Base-by-base conservation (phyloP, 2,113 vertebrate genomes). In the Sorex araneus region DNA sequence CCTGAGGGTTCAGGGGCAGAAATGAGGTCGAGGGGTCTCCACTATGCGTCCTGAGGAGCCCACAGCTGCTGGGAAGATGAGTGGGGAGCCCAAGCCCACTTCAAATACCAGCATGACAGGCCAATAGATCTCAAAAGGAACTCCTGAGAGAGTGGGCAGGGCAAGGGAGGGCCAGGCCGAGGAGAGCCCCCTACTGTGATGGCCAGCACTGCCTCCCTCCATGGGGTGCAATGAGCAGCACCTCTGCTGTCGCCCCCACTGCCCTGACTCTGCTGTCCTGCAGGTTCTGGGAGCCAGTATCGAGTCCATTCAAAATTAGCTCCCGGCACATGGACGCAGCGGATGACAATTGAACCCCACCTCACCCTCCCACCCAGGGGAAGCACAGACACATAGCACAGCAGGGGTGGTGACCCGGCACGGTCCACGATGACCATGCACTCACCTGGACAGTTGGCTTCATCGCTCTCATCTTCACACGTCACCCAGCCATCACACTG, bases 391-490 rank as follows among this genome's bases (percentile, higher is more conserved):
- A 36, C 19, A 1, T 19, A 64, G n/a, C 40, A 45, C 27, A 43
- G 64, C 28, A 40, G 60, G 78, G 40, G 47, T 0, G 0, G 66
- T 13, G 71, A 16, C 7, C 4, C 1, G 0, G 40, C 40, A 12
- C 34, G 5, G 5, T 43, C 30, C 25, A 6, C n/a, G 25, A 54
- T 13, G 64, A 77, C 11, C 12, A 30, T n/a, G 63, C 30, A 98
- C 98, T 98, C 96, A 99, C 99, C 98, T 87, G 99, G 98, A 97
- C 99, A 99, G 98, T 99, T 98, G 64, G 98, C 98, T 97, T 99
- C 99, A 84, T 99, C 99, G 0, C 99, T 99, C 97, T 99, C 98
- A 43, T 99, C 99, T 97, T 99, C 99, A 0, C 99, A 99, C 93
- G 99, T 98, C 6, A 98, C 98, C 99, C 98, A 99, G 60, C 99